Evolutionary conservation across 2,797 vertebrate species (phyloP).

Genomic region (Netta rufina): DNA sequence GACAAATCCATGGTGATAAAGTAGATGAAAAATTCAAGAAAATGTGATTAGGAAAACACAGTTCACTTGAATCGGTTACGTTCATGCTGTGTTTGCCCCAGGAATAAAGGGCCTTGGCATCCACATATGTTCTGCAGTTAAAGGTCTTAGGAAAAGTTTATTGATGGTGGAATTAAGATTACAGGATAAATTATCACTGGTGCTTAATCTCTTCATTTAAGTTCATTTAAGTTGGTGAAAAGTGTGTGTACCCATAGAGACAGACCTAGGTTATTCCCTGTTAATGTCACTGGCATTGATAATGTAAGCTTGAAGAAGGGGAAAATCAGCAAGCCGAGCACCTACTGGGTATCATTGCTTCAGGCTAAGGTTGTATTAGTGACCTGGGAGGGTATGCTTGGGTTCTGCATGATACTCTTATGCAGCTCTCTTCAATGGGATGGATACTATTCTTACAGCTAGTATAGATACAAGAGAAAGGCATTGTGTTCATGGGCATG

Average conservation of each 20-base stretch:
- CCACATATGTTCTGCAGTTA: background rate
- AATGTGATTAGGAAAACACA: background rate
- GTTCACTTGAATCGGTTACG: background rate
- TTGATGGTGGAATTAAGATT: background rate
- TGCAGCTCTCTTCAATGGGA: background rate
- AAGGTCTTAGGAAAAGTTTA: background rate
- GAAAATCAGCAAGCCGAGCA: background rate
- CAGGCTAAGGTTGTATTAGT: background rate
- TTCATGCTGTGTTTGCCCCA: background rate
- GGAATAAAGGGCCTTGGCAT: background rate
- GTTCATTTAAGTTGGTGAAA: background rate
- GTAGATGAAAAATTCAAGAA: background rate
- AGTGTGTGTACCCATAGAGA: background rate
- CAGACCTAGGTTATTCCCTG: background rate
- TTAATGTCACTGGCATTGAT: background rate
- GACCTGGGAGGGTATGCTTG: background rate
- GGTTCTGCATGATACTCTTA: background rate
- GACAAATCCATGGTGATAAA: background rate
- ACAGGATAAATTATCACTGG: background rate
- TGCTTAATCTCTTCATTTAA: background rate
- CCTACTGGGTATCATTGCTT: background rate
- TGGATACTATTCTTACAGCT: background rate
- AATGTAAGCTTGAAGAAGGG: background rate
- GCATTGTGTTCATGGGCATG: fast-evolving
- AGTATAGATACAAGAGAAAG: background rate